Percentiles rank a stretch among this genome's conserved stretches.
Conservation (phyloP, 2,888 invertebrate species). For the Gari tellinella region DNA sequence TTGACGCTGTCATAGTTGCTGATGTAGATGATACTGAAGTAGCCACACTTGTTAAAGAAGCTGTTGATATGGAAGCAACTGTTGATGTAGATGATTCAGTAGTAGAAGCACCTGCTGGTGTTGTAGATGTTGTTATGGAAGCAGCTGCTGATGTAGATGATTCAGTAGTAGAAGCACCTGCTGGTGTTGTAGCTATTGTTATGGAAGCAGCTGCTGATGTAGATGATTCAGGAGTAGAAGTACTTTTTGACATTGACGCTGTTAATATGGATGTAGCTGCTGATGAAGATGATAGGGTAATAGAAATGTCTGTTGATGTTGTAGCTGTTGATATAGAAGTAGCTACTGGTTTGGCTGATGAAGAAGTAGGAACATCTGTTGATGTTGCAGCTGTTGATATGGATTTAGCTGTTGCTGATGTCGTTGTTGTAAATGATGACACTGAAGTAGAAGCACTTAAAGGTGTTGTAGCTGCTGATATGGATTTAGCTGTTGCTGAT, state of each 20-base stretch:
- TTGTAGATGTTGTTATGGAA: slow-evolving; percentile 20
- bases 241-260: neutral
- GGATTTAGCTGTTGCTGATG: neutral
- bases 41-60: slow-evolving; percentile 4
- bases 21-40: slow-evolving; percentile 15
- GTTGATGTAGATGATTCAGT: slow-evolving; percentile 13
- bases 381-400: slow-evolving; percentile 10
- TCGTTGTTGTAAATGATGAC: neutral
- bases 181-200: slow-evolving; percentile 5
- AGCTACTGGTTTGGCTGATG: slow-evolving; percentile 17
- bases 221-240: slow-evolving; percentile 12
- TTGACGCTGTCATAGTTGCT: slow-evolving; percentile 18
- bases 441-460: slow-evolving; percentile 4
- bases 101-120: slow-evolving; percentile 1
- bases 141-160: slow-evolving; percentile 19
- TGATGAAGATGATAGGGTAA: slow-evolving; percentile 2
- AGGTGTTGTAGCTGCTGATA: slow-evolving; percentile 6
- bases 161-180: slow-evolving; percentile 6
- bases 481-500: slow-evolving; percentile 6
- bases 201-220: neutral
- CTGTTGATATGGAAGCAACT: slow-evolving; percentile 10
- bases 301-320: slow-evolving; percentile 6
- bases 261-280: slow-evolving; percentile 3
- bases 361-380: slow-evolving; percentile 7
- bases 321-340: slow-evolving; percentile 6